Conservation (phyloP, 2,113 vertebrate species). For the Dicrurus megarhynchus region DNA sequence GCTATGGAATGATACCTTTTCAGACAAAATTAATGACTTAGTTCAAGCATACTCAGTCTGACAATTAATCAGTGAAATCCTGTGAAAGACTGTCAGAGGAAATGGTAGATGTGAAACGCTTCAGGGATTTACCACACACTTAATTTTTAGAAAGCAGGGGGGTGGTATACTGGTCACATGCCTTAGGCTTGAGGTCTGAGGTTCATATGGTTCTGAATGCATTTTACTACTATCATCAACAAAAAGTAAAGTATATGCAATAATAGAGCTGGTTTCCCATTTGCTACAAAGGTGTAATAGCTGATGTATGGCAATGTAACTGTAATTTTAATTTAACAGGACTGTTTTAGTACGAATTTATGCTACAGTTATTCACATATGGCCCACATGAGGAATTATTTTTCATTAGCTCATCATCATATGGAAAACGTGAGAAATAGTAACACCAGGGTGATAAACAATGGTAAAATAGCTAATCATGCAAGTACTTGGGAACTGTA, state of each 20-base stretch:
- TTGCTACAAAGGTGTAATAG: neutral
- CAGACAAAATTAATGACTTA: constrained; percentile 56
- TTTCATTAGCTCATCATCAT: neutral
- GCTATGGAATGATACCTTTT: constrained; percentile 37
- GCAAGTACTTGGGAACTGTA: neutral
- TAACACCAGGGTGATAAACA: neutral
- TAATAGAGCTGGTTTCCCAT: neutral
- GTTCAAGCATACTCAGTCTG: constrained; percentile 43
- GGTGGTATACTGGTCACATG: neutral
- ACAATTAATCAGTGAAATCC: constrained; percentile 54
- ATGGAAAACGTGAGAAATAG: neutral
- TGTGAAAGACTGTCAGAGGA: constrained; percentile 6
- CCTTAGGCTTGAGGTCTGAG: neutral
- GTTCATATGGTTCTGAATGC: neutral
- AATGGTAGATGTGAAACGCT: constrained; percentile 7
- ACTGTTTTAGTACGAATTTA: neutral
- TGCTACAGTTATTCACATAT: neutral
- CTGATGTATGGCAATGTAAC: neutral
- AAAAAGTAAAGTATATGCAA: neutral
- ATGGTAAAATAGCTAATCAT: neutral
- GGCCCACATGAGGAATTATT: neutral
- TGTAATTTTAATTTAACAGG: neutral
- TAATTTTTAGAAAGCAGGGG: constrained; percentile 1
- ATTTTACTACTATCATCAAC: neutral
- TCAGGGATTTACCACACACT: neutral